Percentiles rank a stretch among this genome's conserved stretches.
These are phyloP conservation scores for Apamea sordens DNA, from an alignment of 2,888 invertebrate species.

Conservation along the genomic window DNA sequence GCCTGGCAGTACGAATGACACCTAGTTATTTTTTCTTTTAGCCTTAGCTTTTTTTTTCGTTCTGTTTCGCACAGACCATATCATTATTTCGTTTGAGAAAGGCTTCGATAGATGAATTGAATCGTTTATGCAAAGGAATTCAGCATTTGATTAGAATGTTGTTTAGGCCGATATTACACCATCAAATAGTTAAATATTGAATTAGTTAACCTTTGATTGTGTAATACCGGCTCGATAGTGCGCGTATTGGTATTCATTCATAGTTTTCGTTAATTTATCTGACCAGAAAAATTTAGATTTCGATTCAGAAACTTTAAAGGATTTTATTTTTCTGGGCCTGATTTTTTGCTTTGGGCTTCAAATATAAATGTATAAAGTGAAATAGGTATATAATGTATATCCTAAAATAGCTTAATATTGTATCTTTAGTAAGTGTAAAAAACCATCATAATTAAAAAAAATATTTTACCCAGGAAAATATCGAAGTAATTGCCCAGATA, in stretches of 20 bases:
- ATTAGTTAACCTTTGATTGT: conserved; percentile 59
- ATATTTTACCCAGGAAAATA: not conserved
- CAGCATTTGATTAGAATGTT: conserved; percentile 85
- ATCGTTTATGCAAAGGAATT: conserved; percentile 84
- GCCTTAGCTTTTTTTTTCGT: conserved; percentile 83
- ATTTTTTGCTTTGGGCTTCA: conserved; percentile 49
- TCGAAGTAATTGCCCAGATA: not conserved
- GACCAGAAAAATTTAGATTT: conserved; percentile 16
- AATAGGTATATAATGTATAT: not conserved
- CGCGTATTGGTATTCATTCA: conserved; percentile 51
- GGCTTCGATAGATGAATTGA: conserved; percentile 73
- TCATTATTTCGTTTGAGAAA: conserved; percentile 71
- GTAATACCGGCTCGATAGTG: conserved; percentile 60
- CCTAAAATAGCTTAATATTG: not conserved
- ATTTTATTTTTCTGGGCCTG: conserved; percentile 35
- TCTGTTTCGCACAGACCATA: conserved; percentile 82
- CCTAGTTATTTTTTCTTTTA: conserved; percentile 87
- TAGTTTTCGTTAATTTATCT: conserved; percentile 34
- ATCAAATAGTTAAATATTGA: conserved; percentile 52
- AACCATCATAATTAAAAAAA: not conserved
- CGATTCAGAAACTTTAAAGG: not conserved
- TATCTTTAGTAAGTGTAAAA: not conserved
- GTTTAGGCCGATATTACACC: conserved; percentile 67
- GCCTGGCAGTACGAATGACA: conserved; percentile 90
- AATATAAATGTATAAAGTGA: conserved; percentile 18